Evolutionary conservation across 2,888 invertebrate species (phyloP), one percentile per base, ranked within the genome.

Genomic region (Nomada fabriciana): DNA sequence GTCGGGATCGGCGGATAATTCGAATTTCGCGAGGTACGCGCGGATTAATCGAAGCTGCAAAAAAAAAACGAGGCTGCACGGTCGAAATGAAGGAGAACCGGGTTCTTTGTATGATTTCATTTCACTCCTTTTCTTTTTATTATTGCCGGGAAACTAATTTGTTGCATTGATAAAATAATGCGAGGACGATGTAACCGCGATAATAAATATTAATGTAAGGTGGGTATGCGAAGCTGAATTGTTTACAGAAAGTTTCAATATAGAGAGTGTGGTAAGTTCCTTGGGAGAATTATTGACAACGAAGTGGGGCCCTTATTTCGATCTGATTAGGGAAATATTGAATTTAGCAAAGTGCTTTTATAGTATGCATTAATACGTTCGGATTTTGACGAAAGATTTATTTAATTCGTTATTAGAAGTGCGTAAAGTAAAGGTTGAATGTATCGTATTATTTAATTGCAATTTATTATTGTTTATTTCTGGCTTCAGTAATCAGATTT

Each of bases 221-320:
- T 68, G 55, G 42, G 18, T 57, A 68, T 57, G 23, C 4, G 3
- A 25, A 23, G 11, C 11, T 18, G 2, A 25, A 29, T 18, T 55
- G 1, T 43, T 4, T 43, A 13, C 9, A 4, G 7, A 5, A 36
- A 1, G 9, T 36, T n/a, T 10, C 13, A 59, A 55, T 55, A 23
- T 9, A 15, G n/a, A 10, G 20, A 42, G 3, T 15, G 52, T 36
- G 47, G 5, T 15, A n/a, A n/a, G 25, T 13, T 25, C 3, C 9
- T 18, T 2, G 13, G n/a, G 7, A 20, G 20, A 1, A n/a, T 29
- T n/a, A 0, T 23, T 47, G 5, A 18, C 29, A 18, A n/a, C n/a
- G 2, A 4, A 65, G 23, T 43, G 50, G 52, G 75, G 71, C 71
- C 68, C 82, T 75, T 82, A 82, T 80, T 82, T 82, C 80, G 75